These are phyloP conservation scores for Periphyllus acericola DNA, from an alignment of 2,888 invertebrate genomes.

Conservation along the genomic window DNA sequence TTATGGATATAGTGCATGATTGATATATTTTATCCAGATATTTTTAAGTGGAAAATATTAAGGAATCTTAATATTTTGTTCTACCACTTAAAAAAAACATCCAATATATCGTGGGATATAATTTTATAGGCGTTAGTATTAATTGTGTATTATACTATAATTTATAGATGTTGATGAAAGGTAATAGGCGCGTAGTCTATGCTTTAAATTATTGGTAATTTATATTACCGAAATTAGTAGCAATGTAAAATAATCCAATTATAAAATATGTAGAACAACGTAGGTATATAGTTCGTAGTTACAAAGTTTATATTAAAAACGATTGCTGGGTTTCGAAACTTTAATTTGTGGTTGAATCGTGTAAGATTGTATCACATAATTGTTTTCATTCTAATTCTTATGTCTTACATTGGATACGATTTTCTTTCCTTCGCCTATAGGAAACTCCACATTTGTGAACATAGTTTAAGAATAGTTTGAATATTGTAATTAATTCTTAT, in stretches of 20 bases:
- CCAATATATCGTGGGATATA: neutral
- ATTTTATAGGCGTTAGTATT: neutral
- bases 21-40: neutral
- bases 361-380: constrained; percentile 18
- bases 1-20: neutral
- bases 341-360: constrained; percentile 29
- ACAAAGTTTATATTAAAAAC: neutral
- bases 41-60: neutral
- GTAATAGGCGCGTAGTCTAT: neutral
- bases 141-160: neutral
- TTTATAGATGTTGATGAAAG: neutral
- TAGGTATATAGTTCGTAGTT: neutral
- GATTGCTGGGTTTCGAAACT: neutral
- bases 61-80: neutral
- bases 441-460: too few relatives aligned
- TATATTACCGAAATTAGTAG: neutral
- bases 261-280: constrained; percentile 1
- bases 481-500: neutral
- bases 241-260: constrained; percentile 14
- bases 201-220: neutral
- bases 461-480: neutral
- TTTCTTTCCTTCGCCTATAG: neutral
- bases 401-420: neutral
- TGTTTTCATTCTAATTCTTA: neutral
- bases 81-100: neutral